Conservation (phyloP, 2,888 invertebrate genomes). For the Pterostichus madidus region DNA sequence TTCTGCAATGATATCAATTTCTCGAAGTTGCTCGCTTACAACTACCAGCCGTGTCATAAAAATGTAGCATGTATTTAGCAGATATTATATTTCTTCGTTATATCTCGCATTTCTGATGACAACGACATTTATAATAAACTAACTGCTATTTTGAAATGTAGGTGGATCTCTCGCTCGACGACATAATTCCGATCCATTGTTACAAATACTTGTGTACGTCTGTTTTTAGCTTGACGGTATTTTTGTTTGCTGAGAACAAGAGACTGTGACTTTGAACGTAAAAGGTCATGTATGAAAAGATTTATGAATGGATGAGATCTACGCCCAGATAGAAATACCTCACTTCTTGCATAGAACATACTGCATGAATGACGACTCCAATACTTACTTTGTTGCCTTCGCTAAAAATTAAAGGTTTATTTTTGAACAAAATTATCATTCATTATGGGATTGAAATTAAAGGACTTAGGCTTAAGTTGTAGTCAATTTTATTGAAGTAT, state of each 20-base stretch:
- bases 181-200: constrained; percentile 27
- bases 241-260: constrained; percentile 44
- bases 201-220: constrained; percentile 22
- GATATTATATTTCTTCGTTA: constrained; percentile 40
- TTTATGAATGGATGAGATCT: constrained; percentile 53
- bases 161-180: background rate
- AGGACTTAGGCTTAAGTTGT: too few species aligned
- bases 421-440: too few species aligned
- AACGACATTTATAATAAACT: constrained; percentile 6
- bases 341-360: constrained; percentile 8
- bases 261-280: constrained; percentile 51
- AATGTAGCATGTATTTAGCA: constrained; percentile 39
- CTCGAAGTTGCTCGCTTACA: constrained; percentile 36
- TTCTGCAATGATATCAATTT: constrained; percentile 60
- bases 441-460: too few species aligned
- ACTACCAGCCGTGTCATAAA: constrained; percentile 16
- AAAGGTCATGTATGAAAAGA: constrained; percentile 55
- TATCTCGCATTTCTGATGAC: constrained; percentile 11
- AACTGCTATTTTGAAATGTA: background rate
- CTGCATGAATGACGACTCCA: constrained; percentile 23
- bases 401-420: too few species aligned
- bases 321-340: constrained; percentile 43
- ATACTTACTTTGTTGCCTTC: background rate
- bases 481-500: too few species aligned
- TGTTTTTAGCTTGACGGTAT: constrained; percentile 32